Evolutionary conservation across 2,888 invertebrate species (phyloP).

Genomic region (Ariolimax columbianus): DNA sequence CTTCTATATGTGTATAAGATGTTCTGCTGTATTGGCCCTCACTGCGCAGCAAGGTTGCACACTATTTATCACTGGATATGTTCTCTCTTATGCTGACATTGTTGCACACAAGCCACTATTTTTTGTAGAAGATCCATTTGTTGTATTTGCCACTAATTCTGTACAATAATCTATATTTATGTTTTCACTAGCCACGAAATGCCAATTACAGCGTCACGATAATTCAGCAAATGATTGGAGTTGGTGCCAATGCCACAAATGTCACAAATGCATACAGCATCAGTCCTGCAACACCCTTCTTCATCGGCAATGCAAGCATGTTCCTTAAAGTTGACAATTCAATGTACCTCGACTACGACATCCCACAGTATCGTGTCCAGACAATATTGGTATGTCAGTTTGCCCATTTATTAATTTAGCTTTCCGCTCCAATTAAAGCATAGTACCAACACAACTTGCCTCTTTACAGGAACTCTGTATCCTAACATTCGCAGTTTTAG

Average conservation of each 20-base stretch:
- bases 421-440: no score
- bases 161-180: not conserved
- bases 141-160: not conserved
- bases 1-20: no score
- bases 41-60: no score
- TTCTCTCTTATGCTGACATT: no score
- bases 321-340: constrained; percentile 58
- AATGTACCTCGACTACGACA: constrained; percentile 63
- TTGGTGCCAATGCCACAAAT: not conserved
- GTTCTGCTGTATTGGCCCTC: no score
- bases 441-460: no score
- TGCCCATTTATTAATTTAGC: no score
- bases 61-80: no score
- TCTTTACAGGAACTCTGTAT: no score
- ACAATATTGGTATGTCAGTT: constrained; percentile 76
- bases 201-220: constrained; percentile 53
- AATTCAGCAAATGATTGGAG: constrained; percentile 43
- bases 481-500: no score
- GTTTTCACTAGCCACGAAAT: constrained; percentile 54
- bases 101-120: no score
- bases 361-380: constrained; percentile 52
- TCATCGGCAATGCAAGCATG: constrained; percentile 54
- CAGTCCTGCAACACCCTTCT: constrained; percentile 40
- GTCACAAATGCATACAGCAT: constrained; percentile 51
- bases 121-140: no score